Evolutionary conservation across 2,113 vertebrate species (phyloP).

Genomic region (Phalacrocorax pelagicus): DNA sequence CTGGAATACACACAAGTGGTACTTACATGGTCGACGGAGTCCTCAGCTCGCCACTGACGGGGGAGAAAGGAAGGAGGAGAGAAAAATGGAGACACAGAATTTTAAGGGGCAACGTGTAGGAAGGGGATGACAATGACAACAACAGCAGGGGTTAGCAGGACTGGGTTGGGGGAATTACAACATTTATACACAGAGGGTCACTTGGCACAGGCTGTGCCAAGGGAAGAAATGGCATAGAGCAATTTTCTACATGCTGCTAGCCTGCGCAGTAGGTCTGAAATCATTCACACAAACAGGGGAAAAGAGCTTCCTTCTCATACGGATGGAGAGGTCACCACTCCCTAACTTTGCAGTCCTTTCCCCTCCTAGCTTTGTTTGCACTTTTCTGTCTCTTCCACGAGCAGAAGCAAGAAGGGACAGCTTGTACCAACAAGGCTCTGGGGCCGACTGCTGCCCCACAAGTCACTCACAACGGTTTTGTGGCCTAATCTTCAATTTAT

Average conservation of each 20-base stretch:
- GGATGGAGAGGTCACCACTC: background rate
- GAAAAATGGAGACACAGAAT: constrained; percentile 66
- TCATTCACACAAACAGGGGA: constrained; percentile 36
- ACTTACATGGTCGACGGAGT: constrained; percentile 97
- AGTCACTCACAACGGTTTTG: background rate
- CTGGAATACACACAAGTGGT: constrained; percentile 84
- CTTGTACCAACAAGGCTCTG: background rate
- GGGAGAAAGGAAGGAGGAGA: constrained; percentile 79
- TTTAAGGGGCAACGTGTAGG: constrained; percentile 66
- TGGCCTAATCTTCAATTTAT: background rate
- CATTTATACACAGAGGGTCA: constrained; percentile 49
- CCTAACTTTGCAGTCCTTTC: background rate
- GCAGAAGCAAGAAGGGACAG: background rate
- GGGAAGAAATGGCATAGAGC: constrained; percentile 34
- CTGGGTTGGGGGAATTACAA: constrained; percentile 42
- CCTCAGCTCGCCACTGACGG: constrained; percentile 93
- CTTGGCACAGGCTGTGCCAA: constrained; percentile 14
- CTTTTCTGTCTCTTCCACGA: background rate
- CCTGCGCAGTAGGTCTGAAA: constrained; percentile 14
- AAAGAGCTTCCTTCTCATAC: background rate
- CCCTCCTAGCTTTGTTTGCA: background rate
- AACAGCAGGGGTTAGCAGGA: constrained; percentile 60
- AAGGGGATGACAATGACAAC: constrained; percentile 34
- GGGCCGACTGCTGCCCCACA: background rate
- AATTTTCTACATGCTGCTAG: constrained; percentile 35